Percentiles rank a stretch among this genome's conserved stretches.
phyloP scores from a whole-genome alignment of 2,888 invertebrate genomes.

The Calameuta pallipes region DNA sequence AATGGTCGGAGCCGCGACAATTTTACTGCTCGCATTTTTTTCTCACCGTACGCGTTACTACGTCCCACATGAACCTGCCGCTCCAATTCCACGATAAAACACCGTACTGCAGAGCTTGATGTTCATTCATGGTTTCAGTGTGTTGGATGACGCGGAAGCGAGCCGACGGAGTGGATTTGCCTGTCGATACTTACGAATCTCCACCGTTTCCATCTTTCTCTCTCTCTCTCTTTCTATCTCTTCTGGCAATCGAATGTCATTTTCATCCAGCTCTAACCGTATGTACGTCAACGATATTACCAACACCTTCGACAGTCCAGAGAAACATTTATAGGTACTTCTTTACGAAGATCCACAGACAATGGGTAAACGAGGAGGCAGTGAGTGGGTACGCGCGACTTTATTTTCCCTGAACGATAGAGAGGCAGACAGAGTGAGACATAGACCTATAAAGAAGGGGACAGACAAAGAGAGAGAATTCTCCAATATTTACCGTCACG shows the following conservation, averaged over 20 bases:
- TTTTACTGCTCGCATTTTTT: background rate
- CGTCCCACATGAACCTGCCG: background rate
- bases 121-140: background rate
- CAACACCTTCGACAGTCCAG: background rate
- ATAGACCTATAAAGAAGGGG: no score
- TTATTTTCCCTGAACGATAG: background rate
- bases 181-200: background rate
- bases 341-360: background rate
- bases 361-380: background rate
- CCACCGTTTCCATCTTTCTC: background rate
- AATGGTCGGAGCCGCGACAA: background rate
- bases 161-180: background rate
- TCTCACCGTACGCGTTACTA: background rate
- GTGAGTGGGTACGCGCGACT: background rate
- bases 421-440: background rate
- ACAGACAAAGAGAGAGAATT: background rate
- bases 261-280: background rate
- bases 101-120: background rate
- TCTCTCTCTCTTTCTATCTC: no score
- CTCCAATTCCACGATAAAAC: background rate
- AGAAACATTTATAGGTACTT: background rate
- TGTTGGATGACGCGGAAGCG: background rate
- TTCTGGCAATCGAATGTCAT: background rate
- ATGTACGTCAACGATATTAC: background rate
- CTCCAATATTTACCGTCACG: slow-evolving; percentile 5